Evolutionary conservation across 1,140 invertebrate species (phyloP), one percentile per base, ranked within the genome.

Genomic region (Calliphora vicina): DNA sequence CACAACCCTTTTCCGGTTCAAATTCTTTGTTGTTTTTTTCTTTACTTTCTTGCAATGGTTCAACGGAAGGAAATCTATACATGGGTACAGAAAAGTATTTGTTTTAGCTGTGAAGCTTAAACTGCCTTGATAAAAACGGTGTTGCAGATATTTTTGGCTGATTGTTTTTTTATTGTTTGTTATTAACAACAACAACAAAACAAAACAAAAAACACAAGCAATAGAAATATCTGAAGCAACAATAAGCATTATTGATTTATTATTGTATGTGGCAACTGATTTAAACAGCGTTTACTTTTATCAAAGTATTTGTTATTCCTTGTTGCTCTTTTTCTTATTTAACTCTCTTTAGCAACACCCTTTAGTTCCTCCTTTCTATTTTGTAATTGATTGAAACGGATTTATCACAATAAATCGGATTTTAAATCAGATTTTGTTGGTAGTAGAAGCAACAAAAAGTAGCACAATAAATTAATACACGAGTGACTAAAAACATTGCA

Each of bases 391-490:
- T 67, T 67, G 61, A 67, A 67, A 67, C 8, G 61, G 61, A 67
- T 67, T 67, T 67, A 67, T 67, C 61, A 67, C n/a, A 67, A 67
- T n/a, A 67, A 67, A 67, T 67, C 45, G 17, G 45, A 50, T 50
- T 50, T 50, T n/a, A 67, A 67, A 67, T 67, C 61, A 23, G 61
- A 25, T 67, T 25, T 67, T 67, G 12, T 13, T n/a, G 17, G 17
- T 1, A 12, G 13, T 4, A 50, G 45, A 15, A 2, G 61, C 8
- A 67, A 67, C 0, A 67, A 12, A 57, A 57, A 17, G 8, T 23
- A 23, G 4, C 6, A 23, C 9, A 20, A 23, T 23, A 67, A 23
- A 67, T 23, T 67, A 23, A 67, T n/a, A n/a, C 50, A 35, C 35
- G n/a, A n/a, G 50, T n/a, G 50, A 57, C 1, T n/a, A 57, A 57